phyloP scores from a whole-genome alignment of 1,140 invertebrate genomes.

The Euwallacea fornicatus region DNA sequence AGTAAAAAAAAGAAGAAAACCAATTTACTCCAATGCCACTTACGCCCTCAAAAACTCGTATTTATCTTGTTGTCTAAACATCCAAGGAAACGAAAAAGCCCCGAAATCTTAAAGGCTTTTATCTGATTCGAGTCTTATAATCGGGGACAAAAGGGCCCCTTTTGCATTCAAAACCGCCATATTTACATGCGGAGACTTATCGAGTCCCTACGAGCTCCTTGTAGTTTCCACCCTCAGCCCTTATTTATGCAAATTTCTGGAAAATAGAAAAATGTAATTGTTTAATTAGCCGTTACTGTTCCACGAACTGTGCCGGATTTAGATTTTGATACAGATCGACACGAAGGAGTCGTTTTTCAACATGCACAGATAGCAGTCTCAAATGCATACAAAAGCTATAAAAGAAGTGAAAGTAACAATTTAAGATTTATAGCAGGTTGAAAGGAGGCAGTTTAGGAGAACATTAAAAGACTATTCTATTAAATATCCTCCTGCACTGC shows the following conservation, averaged over 20 bases:
- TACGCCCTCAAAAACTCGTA: constrained; percentile 2
- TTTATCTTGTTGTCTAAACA: constrained; percentile 3
- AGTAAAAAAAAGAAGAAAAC: neutral
- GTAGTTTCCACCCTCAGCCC: neutral
- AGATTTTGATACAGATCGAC: neutral
- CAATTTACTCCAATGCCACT: constrained; percentile 6
- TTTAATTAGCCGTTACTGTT: constrained; percentile 2
- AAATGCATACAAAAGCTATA: no score
- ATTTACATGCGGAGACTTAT: constrained; percentile 6
- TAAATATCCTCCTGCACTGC: constrained; percentile 63
- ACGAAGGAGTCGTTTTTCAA: neutral
- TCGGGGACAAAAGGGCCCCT: constrained; percentile 2
- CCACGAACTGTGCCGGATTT: neutral
- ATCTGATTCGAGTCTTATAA: neutral
- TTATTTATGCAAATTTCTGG: neutral
- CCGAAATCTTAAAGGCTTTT: neutral
- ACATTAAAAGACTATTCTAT: constrained; percentile 55
- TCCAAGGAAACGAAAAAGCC: constrained; percentile 1
- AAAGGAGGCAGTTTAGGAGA: no score
- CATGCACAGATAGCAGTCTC: neutral
- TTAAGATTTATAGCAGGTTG: no score
- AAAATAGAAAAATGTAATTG: neutral
- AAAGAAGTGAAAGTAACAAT: no score
- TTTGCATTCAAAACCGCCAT: constrained; percentile 3
- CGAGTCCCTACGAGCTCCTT: neutral